Base-by-base conservation (phyloP, 2,113 vertebrate genomes). In the Sturnus vulgaris region DNA sequence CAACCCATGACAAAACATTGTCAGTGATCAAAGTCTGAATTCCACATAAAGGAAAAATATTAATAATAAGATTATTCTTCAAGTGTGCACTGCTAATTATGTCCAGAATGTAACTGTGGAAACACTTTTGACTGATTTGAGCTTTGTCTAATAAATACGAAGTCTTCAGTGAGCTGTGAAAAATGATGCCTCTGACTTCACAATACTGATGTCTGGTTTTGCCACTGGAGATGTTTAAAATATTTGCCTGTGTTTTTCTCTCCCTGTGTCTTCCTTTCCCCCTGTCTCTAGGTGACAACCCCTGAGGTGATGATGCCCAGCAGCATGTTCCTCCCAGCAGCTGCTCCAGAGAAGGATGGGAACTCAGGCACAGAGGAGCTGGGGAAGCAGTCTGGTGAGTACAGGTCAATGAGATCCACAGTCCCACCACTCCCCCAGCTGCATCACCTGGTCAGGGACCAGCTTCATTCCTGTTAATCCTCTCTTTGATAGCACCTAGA, bases 261-360 rank as follows among this genome's bases (percentile, higher is more conserved):
- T 68, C 82, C 60, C 85, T 46, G 6, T 55, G 23, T 92, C 27
- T 52, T 27, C 90, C 97, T 75, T 96, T 77, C 81, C 97, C 52
- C 86, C 77, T 93, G 44, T 85, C 70, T 97, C 81, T 97, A 99
- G 99, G 99, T 99, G 98, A 99, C 99, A 60, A 98, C 99, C 76
- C 98, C 98, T 44, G 99, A 99, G 97, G 99, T 98, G 96, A 97
- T 98, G 93, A 98, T 99, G 98, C 99, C 99, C 97, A 99, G 98
- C 95, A 99, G 98, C 95, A 99, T 99, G 99, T 99, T 99, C 82
- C 98, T 99, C 88, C 99, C 99, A 9, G 98, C 99, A 33, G 96
- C 98, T 2, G 90, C 98, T 97, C 97, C 98, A 64, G 99, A 99
- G 47, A 98, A 97, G 87, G 99, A 99, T 3, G 98, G 98, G 63